Percentiles rank a stretch among this genome's conserved stretches.
Conservation (phyloP, 1,140 invertebrate species). For the Formica selysi region DNA sequence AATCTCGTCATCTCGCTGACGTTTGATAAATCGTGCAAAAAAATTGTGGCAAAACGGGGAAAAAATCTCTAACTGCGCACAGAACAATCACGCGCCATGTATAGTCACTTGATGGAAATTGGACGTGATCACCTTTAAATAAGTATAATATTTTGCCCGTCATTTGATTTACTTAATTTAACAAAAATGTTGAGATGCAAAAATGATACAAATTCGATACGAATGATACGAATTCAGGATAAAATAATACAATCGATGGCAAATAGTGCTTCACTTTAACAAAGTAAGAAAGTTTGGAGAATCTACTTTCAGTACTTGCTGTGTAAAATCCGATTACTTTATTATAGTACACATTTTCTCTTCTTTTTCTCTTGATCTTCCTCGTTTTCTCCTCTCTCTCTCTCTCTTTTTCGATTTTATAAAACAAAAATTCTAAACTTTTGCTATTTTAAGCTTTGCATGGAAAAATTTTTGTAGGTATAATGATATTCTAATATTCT, state of each 20-base stretch:
- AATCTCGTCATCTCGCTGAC: slow-evolving; percentile 1
- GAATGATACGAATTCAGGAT: not conserved
- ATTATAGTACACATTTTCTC: not conserved
- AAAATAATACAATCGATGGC: not conserved
- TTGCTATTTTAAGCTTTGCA: not conserved
- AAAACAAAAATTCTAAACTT: not conserved
- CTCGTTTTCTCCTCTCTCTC: not conserved
- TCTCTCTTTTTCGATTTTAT: not conserved
- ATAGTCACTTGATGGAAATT: slow-evolving; percentile 20
- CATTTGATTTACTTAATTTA: not conserved
- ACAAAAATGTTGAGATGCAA: not conserved
- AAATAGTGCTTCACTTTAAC: not conserved
- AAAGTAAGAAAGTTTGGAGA: slow-evolving; percentile 1
- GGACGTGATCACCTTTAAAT: slow-evolving; percentile 6
- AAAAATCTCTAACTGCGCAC: not conserved
- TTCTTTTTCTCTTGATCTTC: not conserved
- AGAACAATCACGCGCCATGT: not conserved
- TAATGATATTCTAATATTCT: not conserved
- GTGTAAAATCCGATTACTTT: slow-evolving; percentile 8
- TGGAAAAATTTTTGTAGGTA: not conserved
- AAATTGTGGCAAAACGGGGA: not conserved
- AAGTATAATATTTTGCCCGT: not conserved
- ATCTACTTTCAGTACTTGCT: not conserved
- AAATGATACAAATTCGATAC: not conserved
- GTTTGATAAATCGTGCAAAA: slow-evolving; percentile 42